phyloP scores from a whole-genome alignment of 2,797 vertebrate genomes.

The Psittacula echo region DNA sequence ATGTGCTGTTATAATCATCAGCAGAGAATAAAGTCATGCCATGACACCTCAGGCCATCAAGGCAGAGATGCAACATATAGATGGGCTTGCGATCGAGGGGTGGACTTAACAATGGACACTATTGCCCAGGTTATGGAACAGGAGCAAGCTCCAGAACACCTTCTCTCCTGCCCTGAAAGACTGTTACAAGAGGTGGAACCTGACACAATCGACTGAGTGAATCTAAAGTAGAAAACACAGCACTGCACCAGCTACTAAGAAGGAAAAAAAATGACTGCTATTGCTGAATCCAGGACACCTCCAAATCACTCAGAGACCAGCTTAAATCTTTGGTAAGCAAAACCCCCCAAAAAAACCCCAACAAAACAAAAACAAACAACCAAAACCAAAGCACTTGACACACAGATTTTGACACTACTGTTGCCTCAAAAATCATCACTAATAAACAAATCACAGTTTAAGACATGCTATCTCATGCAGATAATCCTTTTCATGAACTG shows the following conservation, averaged over 20 bases:
- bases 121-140: background rate
- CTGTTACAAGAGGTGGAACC: background rate
- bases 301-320: background rate
- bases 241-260: background rate
- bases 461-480: background rate
- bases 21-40: background rate
- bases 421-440: background rate
- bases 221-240: background rate
- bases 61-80: background rate
- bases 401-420: background rate
- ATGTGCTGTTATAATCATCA: background rate
- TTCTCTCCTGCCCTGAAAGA: background rate
- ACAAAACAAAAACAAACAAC: background rate
- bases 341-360: no score
- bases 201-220: background rate
- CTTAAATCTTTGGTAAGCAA: background rate
- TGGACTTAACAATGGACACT: background rate
- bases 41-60: background rate
- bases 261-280: background rate
- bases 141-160: background rate
- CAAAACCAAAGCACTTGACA: background rate
- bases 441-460: background rate
- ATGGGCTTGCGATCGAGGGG: background rate
- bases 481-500: background rate
- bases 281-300: background rate